Percentiles rank a stretch among this genome's conserved stretches.
Evolutionary conservation across 2,797 vertebrate species (phyloP).

Genomic region (Taeniopygia guttata): DNA sequence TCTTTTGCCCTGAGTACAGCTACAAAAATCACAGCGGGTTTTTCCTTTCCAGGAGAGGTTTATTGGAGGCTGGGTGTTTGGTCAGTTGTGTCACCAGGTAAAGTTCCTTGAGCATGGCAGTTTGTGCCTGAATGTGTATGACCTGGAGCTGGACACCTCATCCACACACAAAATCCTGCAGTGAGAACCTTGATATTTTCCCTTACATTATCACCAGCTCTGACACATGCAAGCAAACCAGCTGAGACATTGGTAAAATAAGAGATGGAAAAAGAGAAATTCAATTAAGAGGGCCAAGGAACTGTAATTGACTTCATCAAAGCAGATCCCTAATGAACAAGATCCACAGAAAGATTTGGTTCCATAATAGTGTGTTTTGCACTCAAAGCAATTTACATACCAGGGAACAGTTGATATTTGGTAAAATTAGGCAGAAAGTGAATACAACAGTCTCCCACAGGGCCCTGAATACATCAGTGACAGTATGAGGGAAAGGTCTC

Average conservation of each 20-base stretch:
- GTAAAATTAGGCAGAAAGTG: neutral
- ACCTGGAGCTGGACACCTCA: neutral
- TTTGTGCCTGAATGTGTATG: rapidly evolving
- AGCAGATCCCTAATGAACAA: neutral
- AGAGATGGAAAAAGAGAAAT: neutral
- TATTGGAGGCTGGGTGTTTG: neutral
- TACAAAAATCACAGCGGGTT: neutral
- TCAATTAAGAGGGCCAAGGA: neutral
- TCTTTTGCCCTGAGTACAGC: neutral
- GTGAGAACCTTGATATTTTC: neutral
- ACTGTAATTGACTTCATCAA: neutral
- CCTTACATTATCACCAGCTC: neutral
- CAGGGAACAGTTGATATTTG: neutral
- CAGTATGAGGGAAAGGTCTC: neutral
- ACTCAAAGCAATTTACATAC: neutral
- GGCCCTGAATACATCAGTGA: neutral
- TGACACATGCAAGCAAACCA: neutral
- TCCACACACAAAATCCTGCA: rapidly evolving
- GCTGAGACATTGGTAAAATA: neutral
- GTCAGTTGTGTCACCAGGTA: rapidly evolving
- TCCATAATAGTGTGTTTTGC: neutral
- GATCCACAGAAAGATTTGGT: neutral
- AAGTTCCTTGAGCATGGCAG: neutral
- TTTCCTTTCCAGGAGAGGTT: neutral
- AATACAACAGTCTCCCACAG: neutral